Conservation (phyloP, 2,888 invertebrate genomes). For the Chironomus riparius region DNA sequence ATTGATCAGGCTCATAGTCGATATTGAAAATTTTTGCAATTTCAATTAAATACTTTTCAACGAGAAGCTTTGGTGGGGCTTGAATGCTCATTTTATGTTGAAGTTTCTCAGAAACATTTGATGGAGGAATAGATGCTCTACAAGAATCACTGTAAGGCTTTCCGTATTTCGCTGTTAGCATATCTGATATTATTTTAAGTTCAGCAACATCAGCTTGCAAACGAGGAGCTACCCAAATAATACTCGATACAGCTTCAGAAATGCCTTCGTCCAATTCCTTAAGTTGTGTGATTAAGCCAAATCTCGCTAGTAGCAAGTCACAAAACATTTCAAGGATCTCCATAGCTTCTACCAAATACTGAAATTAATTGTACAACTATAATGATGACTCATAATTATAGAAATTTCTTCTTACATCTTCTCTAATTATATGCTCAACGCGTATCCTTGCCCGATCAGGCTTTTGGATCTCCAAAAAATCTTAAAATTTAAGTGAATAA, state of each 20-base stretch:
- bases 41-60: constrained; percentile 63
- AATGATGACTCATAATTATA: background rate
- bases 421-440: constrained; percentile 92
- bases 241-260: constrained; percentile 87
- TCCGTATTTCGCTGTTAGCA: constrained; percentile 86
- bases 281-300: constrained; percentile 94
- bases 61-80: constrained; percentile 85
- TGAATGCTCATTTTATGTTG: constrained; percentile 90
- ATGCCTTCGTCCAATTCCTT: constrained; percentile 93
- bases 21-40: constrained; percentile 94
- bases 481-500: constrained; percentile 38
- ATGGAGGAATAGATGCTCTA: constrained; percentile 77
- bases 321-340: constrained; percentile 99
- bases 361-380: constrained; percentile 30
- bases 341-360: constrained; percentile 99
- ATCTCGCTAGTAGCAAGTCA: constrained; percentile 89
- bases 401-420: constrained; percentile 27
- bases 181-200: constrained; percentile 73
- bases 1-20: constrained; percentile 89
- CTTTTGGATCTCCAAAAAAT: constrained; percentile 81
- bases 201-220: constrained; percentile 77
- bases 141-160: constrained; percentile 87
- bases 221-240: constrained; percentile 96
- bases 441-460: constrained; percentile 87
- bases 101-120: constrained; percentile 80